These are phyloP conservation scores for Antennarius striatus DNA, from an alignment of 2,113 vertebrate genomes.

Conservation along the genomic window DNA sequence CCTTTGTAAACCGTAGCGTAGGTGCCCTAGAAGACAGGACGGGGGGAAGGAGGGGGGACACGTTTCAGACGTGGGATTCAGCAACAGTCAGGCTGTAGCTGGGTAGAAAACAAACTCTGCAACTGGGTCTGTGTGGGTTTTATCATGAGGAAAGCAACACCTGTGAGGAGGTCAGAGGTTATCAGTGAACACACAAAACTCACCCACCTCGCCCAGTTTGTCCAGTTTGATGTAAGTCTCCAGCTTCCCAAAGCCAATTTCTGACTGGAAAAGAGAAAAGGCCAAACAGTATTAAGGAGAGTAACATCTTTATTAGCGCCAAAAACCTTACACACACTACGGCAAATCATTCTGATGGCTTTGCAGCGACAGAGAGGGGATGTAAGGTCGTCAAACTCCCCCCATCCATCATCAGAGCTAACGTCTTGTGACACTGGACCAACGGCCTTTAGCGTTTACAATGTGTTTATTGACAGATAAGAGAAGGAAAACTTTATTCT, in stretches of 20 bases:
- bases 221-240: constrained; percentile 98
- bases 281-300: constrained; percentile 51
- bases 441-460: constrained; percentile 52
- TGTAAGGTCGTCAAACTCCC: constrained; percentile 32
- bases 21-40: constrained; percentile 81
- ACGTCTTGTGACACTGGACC: constrained; percentile 52
- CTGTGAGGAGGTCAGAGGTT: constrained; percentile 22
- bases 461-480: constrained; percentile 20
- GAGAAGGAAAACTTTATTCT: background rate
- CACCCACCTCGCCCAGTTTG: constrained; percentile 94
- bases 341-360: constrained; percentile 51
- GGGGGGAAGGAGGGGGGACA: background rate
- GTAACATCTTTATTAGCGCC: constrained; percentile 33
- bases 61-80: background rate
- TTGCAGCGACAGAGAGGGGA: constrained; percentile 20
- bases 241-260: constrained; percentile 98
- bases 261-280: constrained; percentile 81
- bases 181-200: constrained; percentile 1
- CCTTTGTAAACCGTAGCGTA: constrained; percentile 97
- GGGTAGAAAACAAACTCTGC: constrained; percentile 7
- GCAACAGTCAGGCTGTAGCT: background rate
- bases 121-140: background rate
- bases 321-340: constrained; percentile 53
- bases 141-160: constrained; percentile 32
- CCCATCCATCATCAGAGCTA: constrained; percentile 30